phyloP scores from a whole-genome alignment of 2,888 invertebrate genomes.

The Ochropacha duplaris region DNA sequence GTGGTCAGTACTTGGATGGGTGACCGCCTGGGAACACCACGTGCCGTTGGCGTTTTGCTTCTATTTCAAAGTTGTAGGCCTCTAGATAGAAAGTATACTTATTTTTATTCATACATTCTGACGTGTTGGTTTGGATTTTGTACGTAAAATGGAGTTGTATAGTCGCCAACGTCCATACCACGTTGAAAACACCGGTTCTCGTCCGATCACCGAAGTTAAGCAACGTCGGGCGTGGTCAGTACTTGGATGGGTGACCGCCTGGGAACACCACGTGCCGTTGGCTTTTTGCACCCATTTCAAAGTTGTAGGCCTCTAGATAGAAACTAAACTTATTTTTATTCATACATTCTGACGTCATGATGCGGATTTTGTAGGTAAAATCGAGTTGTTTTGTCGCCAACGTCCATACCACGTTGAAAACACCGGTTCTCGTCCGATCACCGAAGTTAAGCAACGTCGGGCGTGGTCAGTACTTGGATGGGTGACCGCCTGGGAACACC shows the following conservation, averaged over 20 bases:
- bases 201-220: constrained; percentile 77
- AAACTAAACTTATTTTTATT: background rate
- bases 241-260: constrained; percentile 77
- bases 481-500: constrained; percentile 77
- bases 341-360: background rate
- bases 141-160: background rate
- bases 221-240: constrained; percentile 64
- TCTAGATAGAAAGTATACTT: too few species aligned
- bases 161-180: constrained; percentile 62
- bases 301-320: constrained; percentile 40
- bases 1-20: constrained; percentile 79
- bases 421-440: constrained; percentile 80
- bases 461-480: constrained; percentile 79
- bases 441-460: constrained; percentile 79
- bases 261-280: constrained; percentile 58
- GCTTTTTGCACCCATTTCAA: constrained; percentile 38
- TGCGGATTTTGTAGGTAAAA: background rate
- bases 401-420: constrained; percentile 62
- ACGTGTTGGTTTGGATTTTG: too few species aligned
- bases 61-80: too few species aligned
- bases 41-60: constrained; percentile 68
- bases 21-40: constrained; percentile 76
- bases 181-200: constrained; percentile 74
- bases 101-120: too few species aligned
- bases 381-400: constrained; percentile 25